Evolutionary conservation across 2,888 invertebrate genomes (phyloP), one percentile per base, ranked within the genome.

Genomic region (Drosophila picticornis): DNA sequence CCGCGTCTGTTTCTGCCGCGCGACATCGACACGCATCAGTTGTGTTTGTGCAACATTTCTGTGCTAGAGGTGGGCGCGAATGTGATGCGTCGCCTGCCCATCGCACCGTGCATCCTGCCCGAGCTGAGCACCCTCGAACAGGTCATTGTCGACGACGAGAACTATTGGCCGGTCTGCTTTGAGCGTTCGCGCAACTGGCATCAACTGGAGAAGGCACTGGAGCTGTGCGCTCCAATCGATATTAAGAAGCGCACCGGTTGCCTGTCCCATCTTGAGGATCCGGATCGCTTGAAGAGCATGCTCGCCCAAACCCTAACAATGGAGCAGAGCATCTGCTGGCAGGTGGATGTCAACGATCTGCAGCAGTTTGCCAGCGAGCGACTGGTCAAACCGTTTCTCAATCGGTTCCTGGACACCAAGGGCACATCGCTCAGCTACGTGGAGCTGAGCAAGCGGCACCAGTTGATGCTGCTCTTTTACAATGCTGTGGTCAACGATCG

Each of bases 171-270:
- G 2, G 96, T 98, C 53, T 94, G 95, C 16, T 98, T 98, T 94
- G 96, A 96, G 83, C 94, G 96, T 66, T 96, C 96, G 52, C 95
- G 96, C 69, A 98, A 98, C 92, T 98, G 98, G 97, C 95, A 96
- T 64, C 95, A 96, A 75, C 93, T 98, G 67, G 94, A 95, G 96
- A 94, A 94, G 75, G 95, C 96, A 84, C 92, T 97, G 0, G 94
- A 95, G 59, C 95, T 95, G 83, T 95, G 95, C 1, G 95, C 95
- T 84, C 95, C 96, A 51, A 94, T 98, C 46, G 96, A 96, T 91
- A 96, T 98, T 19, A 98, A 98, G 91, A 97, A 98, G 91, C 95
- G 97, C 80, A 97, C 97, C 2, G 98, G 98, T 16, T 97, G 97
- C 89, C 94, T 98, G 10, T 97, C 98, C 0, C 97, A 98, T 93